Evolutionary conservation across 2,888 invertebrate genomes (phyloP).

Genomic region (Coelinius sp.): DNA sequence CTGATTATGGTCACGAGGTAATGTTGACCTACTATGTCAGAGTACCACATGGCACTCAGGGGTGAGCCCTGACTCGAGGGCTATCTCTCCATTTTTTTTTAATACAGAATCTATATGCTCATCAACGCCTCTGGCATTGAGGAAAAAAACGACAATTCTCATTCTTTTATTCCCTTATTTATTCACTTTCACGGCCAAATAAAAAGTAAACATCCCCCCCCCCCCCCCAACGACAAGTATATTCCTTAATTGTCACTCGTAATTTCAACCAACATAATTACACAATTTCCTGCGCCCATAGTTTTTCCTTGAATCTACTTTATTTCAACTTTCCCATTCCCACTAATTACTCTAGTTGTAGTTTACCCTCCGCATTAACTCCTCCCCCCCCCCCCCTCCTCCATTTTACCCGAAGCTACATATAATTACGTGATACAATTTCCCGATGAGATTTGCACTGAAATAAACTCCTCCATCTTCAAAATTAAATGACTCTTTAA

Average conservation of each 20-base stretch:
- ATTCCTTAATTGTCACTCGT: background rate
- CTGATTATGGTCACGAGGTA: conserved; percentile 22
- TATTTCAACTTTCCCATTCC: background rate
- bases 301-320: background rate
- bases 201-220: background rate
- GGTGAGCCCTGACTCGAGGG: background rate
- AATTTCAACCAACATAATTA: conserved; percentile 21
- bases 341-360: background rate
- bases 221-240: background rate
- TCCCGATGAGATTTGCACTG: background rate
- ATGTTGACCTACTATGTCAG: conserved; percentile 23
- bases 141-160: background rate
- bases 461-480: conserved; percentile 1
- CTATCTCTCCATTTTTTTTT: background rate
- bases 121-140: background rate
- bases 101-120: background rate
- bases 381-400: no score
- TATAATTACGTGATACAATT: conserved; percentile 24
- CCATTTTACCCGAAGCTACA: no score
- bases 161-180: background rate
- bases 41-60: conserved; percentile 14
- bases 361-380: background rate
- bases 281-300: background rate
- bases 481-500: background rate
- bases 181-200: background rate